These are phyloP conservation scores for Intellagama lesueurii DNA, from an alignment of 2,797 vertebrate species.

Conservation along the genomic window DNA sequence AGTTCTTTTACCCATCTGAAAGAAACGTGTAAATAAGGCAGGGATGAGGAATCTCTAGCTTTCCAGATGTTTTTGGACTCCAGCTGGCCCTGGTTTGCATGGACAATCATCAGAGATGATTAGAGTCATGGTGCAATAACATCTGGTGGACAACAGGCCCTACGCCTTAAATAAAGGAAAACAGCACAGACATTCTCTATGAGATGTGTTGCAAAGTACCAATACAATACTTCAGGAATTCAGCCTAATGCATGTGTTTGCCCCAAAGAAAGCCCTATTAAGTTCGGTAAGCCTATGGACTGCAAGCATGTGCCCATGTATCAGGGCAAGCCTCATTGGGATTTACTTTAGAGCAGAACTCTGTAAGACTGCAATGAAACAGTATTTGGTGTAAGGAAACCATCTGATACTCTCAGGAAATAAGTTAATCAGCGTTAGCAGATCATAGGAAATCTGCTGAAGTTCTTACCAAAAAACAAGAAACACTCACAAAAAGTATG, in stretches of 20 bases:
- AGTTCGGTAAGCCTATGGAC: background rate
- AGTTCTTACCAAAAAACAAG: background rate
- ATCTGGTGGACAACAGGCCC: background rate
- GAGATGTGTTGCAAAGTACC: too few species aligned
- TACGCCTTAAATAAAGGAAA: background rate
- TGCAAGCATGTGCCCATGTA: too few species aligned
- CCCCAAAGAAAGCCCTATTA: background rate
- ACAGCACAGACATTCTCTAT: background rate
- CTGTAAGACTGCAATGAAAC: background rate
- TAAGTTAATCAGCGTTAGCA: background rate
- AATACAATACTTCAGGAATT: too few species aligned
- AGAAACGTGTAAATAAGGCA: too few species aligned
- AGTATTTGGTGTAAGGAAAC: background rate
- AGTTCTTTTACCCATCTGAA: too few species aligned
- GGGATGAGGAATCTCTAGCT: too few species aligned
- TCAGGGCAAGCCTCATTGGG: too few species aligned
- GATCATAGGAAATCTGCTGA: background rate
- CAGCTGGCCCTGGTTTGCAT: background rate
- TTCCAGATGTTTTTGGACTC: too few species aligned
- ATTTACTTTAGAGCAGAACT: background rate
- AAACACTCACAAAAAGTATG: background rate
- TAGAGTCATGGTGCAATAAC: too few species aligned
- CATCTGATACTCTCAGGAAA: background rate
- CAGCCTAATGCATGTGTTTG: background rate
- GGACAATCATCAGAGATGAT: background rate